Percentiles rank a stretch among this genome's conserved stretches.
phyloP scores from a whole-genome alignment of 92 coral and sea anemone species.

The Siderastrea radians region DNA sequence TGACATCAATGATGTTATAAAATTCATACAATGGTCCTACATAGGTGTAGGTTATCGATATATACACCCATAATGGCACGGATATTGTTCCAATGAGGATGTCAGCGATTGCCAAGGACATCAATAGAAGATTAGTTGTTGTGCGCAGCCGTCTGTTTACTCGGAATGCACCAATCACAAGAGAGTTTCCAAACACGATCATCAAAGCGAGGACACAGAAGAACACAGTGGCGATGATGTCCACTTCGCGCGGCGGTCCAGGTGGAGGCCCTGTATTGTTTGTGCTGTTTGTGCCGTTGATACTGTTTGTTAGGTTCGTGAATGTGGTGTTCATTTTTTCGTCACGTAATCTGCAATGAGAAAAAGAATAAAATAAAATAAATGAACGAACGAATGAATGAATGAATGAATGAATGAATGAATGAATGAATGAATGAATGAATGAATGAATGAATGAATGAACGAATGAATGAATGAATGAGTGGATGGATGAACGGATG shows the following conservation, averaged over 20 bases:
- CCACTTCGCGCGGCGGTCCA: conserved; percentile 15
- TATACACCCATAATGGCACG: conserved; percentile 71
- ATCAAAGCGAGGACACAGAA: conserved; percentile 54
- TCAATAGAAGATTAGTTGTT: conserved; percentile 80
- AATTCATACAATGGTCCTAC: conserved; percentile 8
- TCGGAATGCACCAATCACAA: conserved; percentile 82
- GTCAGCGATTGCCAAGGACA: conserved; percentile 87
- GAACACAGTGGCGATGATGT: conserved; percentile 62
- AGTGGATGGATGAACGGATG: too few relatives aligned
- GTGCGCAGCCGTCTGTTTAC: conserved; percentile 85
- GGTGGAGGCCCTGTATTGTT: neutral
- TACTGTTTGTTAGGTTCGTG: conserved; percentile 1
- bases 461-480: too few relatives aligned
- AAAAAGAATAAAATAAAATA: neutral
- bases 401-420: neutral
- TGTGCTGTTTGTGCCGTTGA: conserved; percentile 17
- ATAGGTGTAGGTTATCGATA: neutral
- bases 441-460: too few relatives aligned
- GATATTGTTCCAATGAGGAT: conserved; percentile 73
- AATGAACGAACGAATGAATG: neutral
- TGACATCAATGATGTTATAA: conserved; percentile 68
- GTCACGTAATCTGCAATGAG: neutral
- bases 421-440: neutral
- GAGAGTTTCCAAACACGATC: conserved; percentile 82
- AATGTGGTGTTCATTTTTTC: conserved; percentile 8